Conservation (phyloP, 2,888 invertebrate genomes). For the Eupithecia subfuscata region DNA sequence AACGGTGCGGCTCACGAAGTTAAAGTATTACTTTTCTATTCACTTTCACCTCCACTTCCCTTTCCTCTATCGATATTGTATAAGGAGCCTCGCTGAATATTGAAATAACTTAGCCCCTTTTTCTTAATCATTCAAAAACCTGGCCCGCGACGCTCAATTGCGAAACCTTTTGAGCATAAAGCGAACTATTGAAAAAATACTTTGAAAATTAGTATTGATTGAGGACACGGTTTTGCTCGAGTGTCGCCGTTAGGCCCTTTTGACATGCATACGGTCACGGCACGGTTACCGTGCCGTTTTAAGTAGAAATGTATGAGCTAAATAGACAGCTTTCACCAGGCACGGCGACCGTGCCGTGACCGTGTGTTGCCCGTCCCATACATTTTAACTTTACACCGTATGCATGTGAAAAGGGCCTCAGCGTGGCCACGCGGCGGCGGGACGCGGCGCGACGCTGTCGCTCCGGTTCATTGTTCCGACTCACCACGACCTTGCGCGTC, state of each 20-base stretch:
- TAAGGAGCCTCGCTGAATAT: not conserved
- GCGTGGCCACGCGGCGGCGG: not conserved
- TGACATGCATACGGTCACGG: too few relatives aligned
- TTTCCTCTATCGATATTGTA: not conserved
- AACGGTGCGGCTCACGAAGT: not conserved
- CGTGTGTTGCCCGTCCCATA: too few relatives aligned
- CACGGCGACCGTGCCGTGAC: too few relatives aligned
- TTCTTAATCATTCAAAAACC: not conserved
- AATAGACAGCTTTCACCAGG: too few relatives aligned
- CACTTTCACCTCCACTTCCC: not conserved
- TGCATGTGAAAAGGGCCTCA: too few relatives aligned
- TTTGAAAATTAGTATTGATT: not conserved
- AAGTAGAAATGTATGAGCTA: too few relatives aligned
- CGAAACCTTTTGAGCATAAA: not conserved
- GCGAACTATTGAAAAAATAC: not conserved
- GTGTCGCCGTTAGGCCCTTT: not conserved
- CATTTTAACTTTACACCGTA: too few relatives aligned
- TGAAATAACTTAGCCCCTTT: not conserved
- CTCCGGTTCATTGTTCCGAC: not conserved
- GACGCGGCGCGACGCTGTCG: not conserved
- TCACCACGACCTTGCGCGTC: slow-evolving; percentile 2
- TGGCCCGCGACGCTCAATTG: not conserved
- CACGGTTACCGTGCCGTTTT: too few relatives aligned
- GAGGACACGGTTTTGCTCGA: not conserved
- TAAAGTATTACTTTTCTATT: not conserved